A percentile compares a stretch with the other conserved stretches of the same genome.
phyloP scores from a whole-genome alignment of 1,140 invertebrate genomes.

The Dryas iulia region DNA sequence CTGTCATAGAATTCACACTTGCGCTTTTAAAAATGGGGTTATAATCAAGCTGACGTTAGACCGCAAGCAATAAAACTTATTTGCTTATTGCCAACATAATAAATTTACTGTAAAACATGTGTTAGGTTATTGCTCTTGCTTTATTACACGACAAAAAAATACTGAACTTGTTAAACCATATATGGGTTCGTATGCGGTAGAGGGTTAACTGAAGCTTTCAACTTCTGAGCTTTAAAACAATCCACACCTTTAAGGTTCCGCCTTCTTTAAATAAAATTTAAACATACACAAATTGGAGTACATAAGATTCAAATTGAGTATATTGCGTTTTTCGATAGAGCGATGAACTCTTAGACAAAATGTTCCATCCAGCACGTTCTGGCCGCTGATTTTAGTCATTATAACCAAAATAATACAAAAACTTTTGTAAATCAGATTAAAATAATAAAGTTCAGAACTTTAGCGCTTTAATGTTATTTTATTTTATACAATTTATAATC shows the following conservation, averaged over 20 bases:
- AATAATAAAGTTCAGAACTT: not conserved
- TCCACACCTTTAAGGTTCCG: constrained; percentile 37
- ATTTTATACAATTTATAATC: not conserved
- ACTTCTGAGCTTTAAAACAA: constrained; percentile 37
- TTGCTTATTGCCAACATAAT: too few relatives aligned
- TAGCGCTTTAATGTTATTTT: not conserved
- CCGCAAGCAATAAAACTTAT: too few relatives aligned
- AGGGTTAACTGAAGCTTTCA: constrained; percentile 39
- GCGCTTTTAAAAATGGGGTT: too few relatives aligned
- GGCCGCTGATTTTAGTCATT: constrained; percentile 27
- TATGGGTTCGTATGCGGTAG: too few relatives aligned
- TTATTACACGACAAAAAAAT: too few relatives aligned
- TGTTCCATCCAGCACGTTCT: constrained; percentile 25
- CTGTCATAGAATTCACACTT: too few relatives aligned
- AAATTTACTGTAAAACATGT: too few relatives aligned
- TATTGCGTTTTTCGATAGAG: constrained; percentile 22
- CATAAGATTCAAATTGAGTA: constrained; percentile 9
- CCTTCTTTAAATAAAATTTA: constrained; percentile 30
- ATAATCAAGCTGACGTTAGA: too few relatives aligned
- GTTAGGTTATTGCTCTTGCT: too few relatives aligned
- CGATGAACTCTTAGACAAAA: constrained; percentile 30
- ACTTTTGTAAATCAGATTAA: not conserved
- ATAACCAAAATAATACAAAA: constrained; percentile 8
- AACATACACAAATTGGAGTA: constrained; percentile 27
- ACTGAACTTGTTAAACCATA: too few relatives aligned